Evolutionary conservation across 1,140 invertebrate genomes (phyloP), one percentile per base, ranked within the genome.

Genomic region (Halyomorpha halys): DNA sequence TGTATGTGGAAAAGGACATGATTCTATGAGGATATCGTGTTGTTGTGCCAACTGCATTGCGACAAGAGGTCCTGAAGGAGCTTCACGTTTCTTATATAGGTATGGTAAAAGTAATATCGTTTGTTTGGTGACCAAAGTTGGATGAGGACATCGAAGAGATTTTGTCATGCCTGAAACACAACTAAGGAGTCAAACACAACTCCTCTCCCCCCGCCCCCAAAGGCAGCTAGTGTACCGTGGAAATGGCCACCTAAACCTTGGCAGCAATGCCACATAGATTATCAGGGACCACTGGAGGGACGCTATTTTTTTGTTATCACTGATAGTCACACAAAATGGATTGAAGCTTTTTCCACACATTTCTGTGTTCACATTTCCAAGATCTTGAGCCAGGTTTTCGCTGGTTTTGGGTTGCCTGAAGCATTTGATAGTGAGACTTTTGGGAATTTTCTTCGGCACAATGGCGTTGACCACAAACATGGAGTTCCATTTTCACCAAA

Each of bases 81-180:
- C 70, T 15, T 47, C 45, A 47, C 18, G 45, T 13, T 47, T 47
- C 45, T 47, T 13, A 15, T 13, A 47, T 13, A 13, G 74, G 74
- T 9, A 70, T 75, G 15, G 68, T 70, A 8, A 66, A 67, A 45
- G 76, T 74, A 71, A 78, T 77, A 66, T 56, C 67, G 19, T 68
- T 72, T 62, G 66, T 74, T 21, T 76, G 71, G 70, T 77, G 72
- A 71, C 71, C 71, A 18, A 66, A 67, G 13, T 70, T 77, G 0
- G 71, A 77, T 65, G 23, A 53, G 5, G 70, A 73, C 2, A 73
- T 77, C 18, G 56, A 70, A 44, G 70, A 67, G n/a, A 66, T 45
- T 8, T 49, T 65, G 64, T 44, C 34, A 30, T 18, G 47, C 39
- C 1, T 65, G 34, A 21, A 27, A 27, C 44, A 11, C 44, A 39